Percentiles rank a stretch among this genome's conserved stretches.
Conservation (phyloP, 2,113 vertebrate genomes). For the Corvus cornix region DNA sequence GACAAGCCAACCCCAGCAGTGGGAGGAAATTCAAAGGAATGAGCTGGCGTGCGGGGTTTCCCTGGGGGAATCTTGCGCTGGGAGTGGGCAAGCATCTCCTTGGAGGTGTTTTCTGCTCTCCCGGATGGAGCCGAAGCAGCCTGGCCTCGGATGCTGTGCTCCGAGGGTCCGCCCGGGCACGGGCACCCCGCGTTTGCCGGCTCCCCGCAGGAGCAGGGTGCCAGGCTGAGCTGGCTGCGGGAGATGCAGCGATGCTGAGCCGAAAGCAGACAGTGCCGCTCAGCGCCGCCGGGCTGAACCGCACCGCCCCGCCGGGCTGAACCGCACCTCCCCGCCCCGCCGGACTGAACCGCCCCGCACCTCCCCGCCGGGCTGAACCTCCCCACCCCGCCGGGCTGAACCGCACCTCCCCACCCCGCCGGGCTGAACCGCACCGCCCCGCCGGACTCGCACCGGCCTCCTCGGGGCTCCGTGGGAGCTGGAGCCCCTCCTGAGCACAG, state of each 20-base stretch:
- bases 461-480: accelerated
- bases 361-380: too few relatives aligned
- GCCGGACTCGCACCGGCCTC: not conserved
- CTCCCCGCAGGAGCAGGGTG: not conserved
- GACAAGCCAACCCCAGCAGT: not conserved
- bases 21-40: not conserved
- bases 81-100: accelerated
- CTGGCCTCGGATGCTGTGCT: accelerated
- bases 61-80: not conserved
- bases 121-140: not conserved
- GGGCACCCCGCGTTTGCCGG: accelerated
- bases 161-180: accelerated
- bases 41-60: accelerated
- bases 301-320: too few relatives aligned
- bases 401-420: too few relatives aligned
- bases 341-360: too few relatives aligned
- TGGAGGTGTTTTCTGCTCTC: not conserved
- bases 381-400: too few relatives aligned
- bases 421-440: too few relatives aligned
- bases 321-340: too few relatives aligned
- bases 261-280: constrained; percentile 34
- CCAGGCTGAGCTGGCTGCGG: not conserved
- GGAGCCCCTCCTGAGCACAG: accelerated
- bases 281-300: not conserved
- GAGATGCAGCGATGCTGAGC: not conserved